Conservation (phyloP, 2,113 vertebrate species). For the Lepisosteus osseus region DNA sequence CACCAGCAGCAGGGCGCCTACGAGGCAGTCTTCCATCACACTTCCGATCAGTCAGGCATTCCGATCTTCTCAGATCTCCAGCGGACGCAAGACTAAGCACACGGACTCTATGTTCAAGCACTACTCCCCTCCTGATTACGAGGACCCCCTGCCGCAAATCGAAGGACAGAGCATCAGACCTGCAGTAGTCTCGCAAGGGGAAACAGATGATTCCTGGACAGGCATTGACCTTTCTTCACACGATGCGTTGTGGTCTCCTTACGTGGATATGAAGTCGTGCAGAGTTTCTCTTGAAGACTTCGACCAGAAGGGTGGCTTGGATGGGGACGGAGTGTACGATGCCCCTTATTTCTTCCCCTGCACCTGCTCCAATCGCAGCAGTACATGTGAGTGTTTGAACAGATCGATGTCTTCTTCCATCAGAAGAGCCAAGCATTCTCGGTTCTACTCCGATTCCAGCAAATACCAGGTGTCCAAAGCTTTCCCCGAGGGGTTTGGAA, state of each 20-base stretch:
- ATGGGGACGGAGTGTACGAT: background rate
- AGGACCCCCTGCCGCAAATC: background rate
- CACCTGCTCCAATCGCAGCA: background rate
- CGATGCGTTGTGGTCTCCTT: background rate
- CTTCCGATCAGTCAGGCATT: background rate
- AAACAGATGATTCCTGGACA: background rate
- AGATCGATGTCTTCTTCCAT: background rate
- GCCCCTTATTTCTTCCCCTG: background rate
- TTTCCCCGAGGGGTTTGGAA: background rate
- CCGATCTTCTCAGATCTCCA: background rate
- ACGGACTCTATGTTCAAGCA: background rate
- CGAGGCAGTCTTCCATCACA: background rate
- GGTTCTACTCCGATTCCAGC: background rate
- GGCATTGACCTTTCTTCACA: background rate
- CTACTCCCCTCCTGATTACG: background rate
- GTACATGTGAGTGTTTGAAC: background rate
- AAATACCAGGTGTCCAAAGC: background rate
- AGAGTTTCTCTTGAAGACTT: background rate
- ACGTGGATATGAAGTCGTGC: conserved; percentile 1
- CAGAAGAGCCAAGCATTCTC: background rate
- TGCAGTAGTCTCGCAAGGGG: background rate
- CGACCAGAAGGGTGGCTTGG: background rate
- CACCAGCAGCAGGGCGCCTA: background rate
- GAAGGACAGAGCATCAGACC: background rate
- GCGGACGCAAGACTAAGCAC: background rate